These are phyloP conservation scores for Rhadinocentrus ornatus DNA, from an alignment of 2,797 vertebrate species.

Conservation along the genomic window DNA sequence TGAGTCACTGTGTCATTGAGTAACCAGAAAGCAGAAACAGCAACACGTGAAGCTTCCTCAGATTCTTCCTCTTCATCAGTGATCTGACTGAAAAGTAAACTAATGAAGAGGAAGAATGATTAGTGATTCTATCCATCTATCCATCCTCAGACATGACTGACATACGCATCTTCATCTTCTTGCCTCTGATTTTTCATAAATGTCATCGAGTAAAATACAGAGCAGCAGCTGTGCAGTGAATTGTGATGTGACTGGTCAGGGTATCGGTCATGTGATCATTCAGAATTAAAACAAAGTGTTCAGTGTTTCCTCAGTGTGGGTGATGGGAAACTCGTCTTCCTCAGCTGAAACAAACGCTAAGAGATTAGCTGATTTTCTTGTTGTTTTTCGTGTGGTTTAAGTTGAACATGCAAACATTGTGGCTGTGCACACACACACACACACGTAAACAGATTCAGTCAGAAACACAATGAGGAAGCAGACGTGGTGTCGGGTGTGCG, in stretches of 20 bases:
- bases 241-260: neutral
- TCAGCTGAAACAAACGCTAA: neutral
- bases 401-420: slow-evolving; percentile 7
- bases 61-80: too few species aligned
- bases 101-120: too few species aligned
- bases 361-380: neutral
- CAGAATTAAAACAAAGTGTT: neutral
- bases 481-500: slow-evolving; percentile 62
- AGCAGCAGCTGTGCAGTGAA: neutral
- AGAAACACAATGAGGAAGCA: slow-evolving; percentile 56
- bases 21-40: too few species aligned
- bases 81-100: too few species aligned
- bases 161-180: neutral
- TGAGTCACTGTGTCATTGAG: too few species aligned
- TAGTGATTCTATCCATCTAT: too few species aligned
- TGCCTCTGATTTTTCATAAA: neutral
- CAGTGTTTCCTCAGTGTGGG: neutral
- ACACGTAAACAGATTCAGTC: neutral
- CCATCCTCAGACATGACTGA: neutral
- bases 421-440: neutral
- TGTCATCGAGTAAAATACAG: neutral
- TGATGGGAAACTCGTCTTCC: neutral
- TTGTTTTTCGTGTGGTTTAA: neutral
- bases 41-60: too few species aligned
- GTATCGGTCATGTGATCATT: neutral